A percentile compares a stretch with the other conserved stretches of the same genome.
Evolutionary conservation across 2,113 vertebrate genomes (phyloP).

Genomic region (Heteronetta atricapilla): DNA sequence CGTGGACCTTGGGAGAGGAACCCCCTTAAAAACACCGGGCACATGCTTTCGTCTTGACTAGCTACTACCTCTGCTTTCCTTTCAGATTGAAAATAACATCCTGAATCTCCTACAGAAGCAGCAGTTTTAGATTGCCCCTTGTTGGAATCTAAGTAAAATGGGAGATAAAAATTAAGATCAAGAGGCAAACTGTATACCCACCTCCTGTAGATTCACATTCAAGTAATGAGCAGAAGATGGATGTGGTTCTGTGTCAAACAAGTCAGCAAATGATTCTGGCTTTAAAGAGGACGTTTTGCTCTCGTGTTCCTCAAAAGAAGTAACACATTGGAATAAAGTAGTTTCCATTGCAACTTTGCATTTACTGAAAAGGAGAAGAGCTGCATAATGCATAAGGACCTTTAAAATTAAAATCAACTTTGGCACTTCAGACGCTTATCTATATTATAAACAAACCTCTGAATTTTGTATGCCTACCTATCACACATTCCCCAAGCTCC

Average conservation of each 20-base stretch:
- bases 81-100: not conserved
- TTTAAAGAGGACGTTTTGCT: not conserved
- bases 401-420: slow-evolving; percentile 54
- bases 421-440: slow-evolving; percentile 11
- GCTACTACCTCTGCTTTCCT: not conserved
- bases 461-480: not conserved
- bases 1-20: not conserved
- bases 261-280: not conserved
- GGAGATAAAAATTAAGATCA: not conserved
- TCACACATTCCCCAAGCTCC: not conserved
- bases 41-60: not conserved
- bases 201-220: not conserved
- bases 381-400: slow-evolving; percentile 24
- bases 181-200: not conserved
- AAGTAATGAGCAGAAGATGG: not conserved
- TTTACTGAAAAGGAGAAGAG: not conserved
- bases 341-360: not conserved
- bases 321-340: not conserved
- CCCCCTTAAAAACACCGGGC: not conserved
- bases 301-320: not conserved
- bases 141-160: not conserved
- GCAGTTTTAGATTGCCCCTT: not conserved
- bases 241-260: not conserved
- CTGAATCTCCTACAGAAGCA: not conserved
- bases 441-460: slow-evolving; percentile 15